A percentile compares a stretch with the other conserved stretches of the same genome.
phyloP scores from a whole-genome alignment of 2,888 invertebrate species.

The Pycnomerus fuliginosus region DNA sequence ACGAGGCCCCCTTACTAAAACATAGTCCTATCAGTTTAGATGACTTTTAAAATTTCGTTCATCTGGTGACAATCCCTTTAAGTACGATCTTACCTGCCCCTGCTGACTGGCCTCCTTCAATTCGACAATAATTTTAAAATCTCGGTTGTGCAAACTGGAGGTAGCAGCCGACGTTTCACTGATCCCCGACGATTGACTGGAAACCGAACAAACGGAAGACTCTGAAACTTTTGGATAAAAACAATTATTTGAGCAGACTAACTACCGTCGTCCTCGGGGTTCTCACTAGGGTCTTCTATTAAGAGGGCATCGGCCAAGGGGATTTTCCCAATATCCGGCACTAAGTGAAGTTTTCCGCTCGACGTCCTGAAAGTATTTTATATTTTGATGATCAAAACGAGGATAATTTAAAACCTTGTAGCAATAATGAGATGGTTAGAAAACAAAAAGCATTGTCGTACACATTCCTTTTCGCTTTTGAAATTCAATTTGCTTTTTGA shows the following conservation, averaged over 20 bases:
- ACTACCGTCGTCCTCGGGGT: slow-evolving; percentile 68
- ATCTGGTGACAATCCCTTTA: too few species aligned
- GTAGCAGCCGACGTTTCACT: slow-evolving; percentile 50
- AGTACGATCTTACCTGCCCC: slow-evolving; percentile 38
- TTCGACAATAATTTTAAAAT: slow-evolving; percentile 72
- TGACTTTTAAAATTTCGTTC: too few species aligned
- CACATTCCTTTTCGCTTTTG: slow-evolving; percentile 66
- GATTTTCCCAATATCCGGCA: slow-evolving; percentile 78
- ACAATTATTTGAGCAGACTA: neutral
- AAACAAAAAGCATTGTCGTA: slow-evolving; percentile 86
- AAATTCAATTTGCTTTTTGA: slow-evolving; percentile 63
- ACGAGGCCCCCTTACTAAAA: too few species aligned
- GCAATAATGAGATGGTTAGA: slow-evolving; percentile 87
- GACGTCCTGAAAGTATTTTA: slow-evolving; percentile 63
- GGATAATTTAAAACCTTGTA: slow-evolving; percentile 57
- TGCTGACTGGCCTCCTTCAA: slow-evolving; percentile 55
- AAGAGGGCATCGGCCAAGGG: slow-evolving; percentile 81
- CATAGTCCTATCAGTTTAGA: too few species aligned
- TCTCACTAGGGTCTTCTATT: slow-evolving; percentile 79
- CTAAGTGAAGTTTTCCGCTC: slow-evolving; percentile 82
- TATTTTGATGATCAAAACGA: neutral
- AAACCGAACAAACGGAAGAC: slow-evolving; percentile 58
- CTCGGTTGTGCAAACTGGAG: slow-evolving; percentile 59
- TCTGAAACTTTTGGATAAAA: slow-evolving; percentile 41
- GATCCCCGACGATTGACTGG: slow-evolving; percentile 56